phyloP scores from a whole-genome alignment of 53 echinoderm and acorn worm genomes.

The Henricia sp. region DNA sequence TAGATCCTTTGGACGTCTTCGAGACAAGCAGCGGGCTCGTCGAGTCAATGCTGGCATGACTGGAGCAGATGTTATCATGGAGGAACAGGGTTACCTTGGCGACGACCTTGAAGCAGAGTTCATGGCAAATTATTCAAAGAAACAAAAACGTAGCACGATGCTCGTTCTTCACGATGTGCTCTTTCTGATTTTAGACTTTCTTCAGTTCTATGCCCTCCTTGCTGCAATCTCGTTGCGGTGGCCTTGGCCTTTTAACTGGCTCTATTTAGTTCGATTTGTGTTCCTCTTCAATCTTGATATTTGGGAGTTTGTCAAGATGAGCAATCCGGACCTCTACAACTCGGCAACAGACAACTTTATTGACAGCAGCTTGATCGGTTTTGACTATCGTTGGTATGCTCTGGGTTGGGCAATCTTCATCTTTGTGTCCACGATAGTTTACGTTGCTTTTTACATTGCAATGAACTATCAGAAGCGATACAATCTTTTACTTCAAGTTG shows the following conservation, averaged over 20 bases:
- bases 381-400: constrained; percentile 87
- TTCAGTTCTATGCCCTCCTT: constrained; percentile 93
- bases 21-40: constrained; percentile 79
- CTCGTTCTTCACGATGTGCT: constrained; percentile 81
- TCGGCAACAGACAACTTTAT: constrained; percentile 81
- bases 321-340: constrained; percentile 72
- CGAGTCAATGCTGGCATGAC: constrained; percentile 61
- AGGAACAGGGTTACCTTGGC: constrained; percentile 72
- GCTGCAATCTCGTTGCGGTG: constrained; percentile 87
- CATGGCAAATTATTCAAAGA: constrained; percentile 71
- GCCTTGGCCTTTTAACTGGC: constrained; percentile 95
- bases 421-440: constrained; percentile 68
- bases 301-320: constrained; percentile 95
- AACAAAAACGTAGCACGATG: constrained; percentile 80
- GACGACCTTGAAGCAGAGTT: constrained; percentile 81
- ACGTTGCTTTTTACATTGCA: constrained; percentile 73
- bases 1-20: constrained; percentile 64
- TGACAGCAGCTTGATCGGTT: constrained; percentile 66
- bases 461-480: constrained; percentile 93
- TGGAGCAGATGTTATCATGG: constrained; percentile 77
- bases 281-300: constrained; percentile 88
- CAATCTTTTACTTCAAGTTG: constrained; percentile 84
- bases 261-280: constrained; percentile 74
- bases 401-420: constrained; percentile 81
- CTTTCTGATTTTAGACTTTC: constrained; percentile 77